Percentiles rank a stretch among this genome's conserved stretches.
phyloP scores from a whole-genome alignment of 2,797 vertebrate genomes.

The Ctenopoma multispine region DNA sequence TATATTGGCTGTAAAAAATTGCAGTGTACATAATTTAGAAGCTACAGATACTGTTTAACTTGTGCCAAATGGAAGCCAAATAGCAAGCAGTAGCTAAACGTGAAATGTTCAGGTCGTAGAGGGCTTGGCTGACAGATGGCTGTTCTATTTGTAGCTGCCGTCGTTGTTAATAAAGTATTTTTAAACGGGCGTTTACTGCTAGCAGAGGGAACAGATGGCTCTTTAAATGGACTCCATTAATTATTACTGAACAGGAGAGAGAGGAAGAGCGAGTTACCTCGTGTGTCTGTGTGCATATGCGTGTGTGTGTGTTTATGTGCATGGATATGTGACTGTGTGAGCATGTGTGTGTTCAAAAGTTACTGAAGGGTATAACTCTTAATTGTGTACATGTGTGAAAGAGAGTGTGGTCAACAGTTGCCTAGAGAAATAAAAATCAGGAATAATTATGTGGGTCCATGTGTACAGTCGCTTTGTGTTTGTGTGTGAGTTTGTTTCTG shows the following conservation, averaged over 20 bases:
- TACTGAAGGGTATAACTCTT: conserved; percentile 73
- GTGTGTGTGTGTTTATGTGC: conserved; percentile 18
- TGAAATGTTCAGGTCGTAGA: conserved; percentile 69
- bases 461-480: neutral
- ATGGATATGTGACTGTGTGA: conserved; percentile 13
- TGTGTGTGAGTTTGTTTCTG: neutral
- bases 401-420: conserved; percentile 67
- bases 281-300: conserved; percentile 26
- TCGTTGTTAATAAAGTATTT: conserved; percentile 86
- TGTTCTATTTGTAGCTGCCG: conserved; percentile 78
- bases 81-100: conserved; percentile 69
- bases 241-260: conserved; percentile 82
- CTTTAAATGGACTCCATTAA: conserved; percentile 87
- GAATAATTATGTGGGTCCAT: conserved; percentile 44
- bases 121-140: conserved; percentile 83
- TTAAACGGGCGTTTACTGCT: conserved; percentile 85
- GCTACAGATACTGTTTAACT: conserved; percentile 48
- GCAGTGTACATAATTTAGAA: conserved; percentile 34
- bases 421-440: conserved; percentile 58
- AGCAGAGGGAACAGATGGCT: conserved; percentile 86
- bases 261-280: conserved; percentile 69
- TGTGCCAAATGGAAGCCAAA: conserved; percentile 53
- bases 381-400: conserved; percentile 57
- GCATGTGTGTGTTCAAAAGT: conserved; percentile 64
- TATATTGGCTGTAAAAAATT: neutral